Percentiles rank a stretch among this genome's conserved stretches.
These are phyloP conservation scores for Seriola dumerili DNA, from an alignment of 2,113 vertebrate genomes.

Conservation along the genomic window DNA sequence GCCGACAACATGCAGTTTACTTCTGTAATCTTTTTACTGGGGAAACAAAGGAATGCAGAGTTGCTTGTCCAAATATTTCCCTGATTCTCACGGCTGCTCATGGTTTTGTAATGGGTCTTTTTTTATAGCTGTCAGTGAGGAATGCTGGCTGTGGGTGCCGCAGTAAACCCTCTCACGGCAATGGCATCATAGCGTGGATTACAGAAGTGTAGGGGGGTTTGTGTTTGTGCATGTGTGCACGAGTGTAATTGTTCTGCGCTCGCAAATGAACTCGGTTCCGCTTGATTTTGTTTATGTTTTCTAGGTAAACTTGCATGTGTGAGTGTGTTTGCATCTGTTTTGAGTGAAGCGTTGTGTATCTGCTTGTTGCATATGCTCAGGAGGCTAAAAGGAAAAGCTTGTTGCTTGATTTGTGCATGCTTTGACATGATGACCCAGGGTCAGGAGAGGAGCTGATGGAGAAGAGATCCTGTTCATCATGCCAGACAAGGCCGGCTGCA, in stretches of 20 bases:
- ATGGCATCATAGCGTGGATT: slow-evolving; percentile 64
- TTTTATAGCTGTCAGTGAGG: slow-evolving; percentile 76
- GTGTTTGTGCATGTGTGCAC: slow-evolving; percentile 12
- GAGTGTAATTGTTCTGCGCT: slow-evolving; percentile 35
- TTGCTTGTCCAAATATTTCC: slow-evolving; percentile 67
- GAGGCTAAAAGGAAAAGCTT: slow-evolving; percentile 25
- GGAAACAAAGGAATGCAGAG: slow-evolving; percentile 68
- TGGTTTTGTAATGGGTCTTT: slow-evolving; percentile 70
- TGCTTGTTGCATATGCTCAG: slow-evolving; percentile 34
- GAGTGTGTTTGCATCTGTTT: slow-evolving; percentile 70
- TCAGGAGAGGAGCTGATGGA: slow-evolving; percentile 67
- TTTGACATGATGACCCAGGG: slow-evolving; percentile 78
- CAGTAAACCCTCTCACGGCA: slow-evolving; percentile 74
- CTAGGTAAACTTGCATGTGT: slow-evolving; percentile 41
- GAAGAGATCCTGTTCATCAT: slow-evolving; percentile 66
- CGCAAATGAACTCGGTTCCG: slow-evolving; percentile 32
- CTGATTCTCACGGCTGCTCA: slow-evolving; percentile 64
- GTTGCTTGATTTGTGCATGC: slow-evolving; percentile 77
- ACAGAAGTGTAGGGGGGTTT: slow-evolving; percentile 26
- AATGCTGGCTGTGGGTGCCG: slow-evolving; percentile 63
- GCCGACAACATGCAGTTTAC: slow-evolving; percentile 39
- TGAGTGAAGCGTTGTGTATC: slow-evolving; percentile 58
- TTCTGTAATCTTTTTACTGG: slow-evolving; percentile 53
- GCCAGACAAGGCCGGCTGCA: slow-evolving; percentile 45
- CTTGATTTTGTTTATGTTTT: slow-evolving; percentile 69